These are phyloP conservation scores for Spinus olivaceus DNA, from an alignment of 2,797 vertebrate species.

Conservation along the genomic window DNA sequence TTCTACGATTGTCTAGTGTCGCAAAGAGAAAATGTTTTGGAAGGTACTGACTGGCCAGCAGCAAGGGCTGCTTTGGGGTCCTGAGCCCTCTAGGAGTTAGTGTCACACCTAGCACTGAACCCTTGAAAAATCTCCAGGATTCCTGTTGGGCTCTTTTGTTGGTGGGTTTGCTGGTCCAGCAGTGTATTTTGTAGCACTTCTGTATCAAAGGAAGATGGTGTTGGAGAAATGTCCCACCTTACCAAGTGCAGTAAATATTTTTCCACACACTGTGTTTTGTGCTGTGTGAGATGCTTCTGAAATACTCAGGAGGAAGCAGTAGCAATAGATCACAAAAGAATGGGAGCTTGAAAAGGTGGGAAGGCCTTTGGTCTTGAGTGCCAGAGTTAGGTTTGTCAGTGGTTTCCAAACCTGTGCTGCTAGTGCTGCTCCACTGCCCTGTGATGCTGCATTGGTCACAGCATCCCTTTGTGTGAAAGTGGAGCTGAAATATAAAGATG, in stretches of 20 bases:
- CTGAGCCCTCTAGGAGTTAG: background rate
- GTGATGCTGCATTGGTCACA: background rate
- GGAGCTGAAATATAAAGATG: background rate
- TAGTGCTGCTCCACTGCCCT: background rate
- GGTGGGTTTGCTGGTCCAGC: background rate
- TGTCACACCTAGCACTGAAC: background rate
- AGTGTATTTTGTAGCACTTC: background rate
- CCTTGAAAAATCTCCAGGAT: background rate
- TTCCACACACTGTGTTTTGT: background rate
- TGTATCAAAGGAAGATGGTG: background rate
- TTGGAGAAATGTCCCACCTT: background rate
- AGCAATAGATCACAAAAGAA: background rate
- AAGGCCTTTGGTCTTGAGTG: background rate
- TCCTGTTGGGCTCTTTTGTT: background rate
- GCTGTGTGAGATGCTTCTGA: background rate
- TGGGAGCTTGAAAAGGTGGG: background rate
- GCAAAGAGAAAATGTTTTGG: background rate
- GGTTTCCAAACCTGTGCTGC: background rate
- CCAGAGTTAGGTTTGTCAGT: background rate
- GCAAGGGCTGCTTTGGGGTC: background rate
- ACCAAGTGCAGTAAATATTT: background rate
- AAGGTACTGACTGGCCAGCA: too few relatives aligned
- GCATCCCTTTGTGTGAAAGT: background rate
- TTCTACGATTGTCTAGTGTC: background rate
- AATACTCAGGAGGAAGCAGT: background rate